phyloP scores from a whole-genome alignment of 2,113 vertebrate species.

The Aphyosemion australe region DNA sequence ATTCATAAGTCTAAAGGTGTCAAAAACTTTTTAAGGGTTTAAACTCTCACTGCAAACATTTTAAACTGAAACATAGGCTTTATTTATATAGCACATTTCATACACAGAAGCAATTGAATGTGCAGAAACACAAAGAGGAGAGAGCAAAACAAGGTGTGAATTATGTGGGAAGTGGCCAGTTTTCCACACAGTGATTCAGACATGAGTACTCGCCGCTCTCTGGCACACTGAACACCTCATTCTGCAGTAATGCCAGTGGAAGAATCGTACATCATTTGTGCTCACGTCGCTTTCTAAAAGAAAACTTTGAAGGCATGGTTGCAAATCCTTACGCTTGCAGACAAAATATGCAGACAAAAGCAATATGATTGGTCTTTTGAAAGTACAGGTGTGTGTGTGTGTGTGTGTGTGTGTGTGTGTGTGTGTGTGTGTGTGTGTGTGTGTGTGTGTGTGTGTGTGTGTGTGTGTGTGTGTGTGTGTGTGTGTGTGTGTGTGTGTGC shows the following conservation, averaged over 20 bases:
- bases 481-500: conserved; percentile 5
- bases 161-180: background rate
- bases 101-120: too few relatives aligned
- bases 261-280: background rate
- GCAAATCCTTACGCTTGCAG: conserved; percentile 31
- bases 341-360: conserved; percentile 42
- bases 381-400: conserved; percentile 23
- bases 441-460: conserved; percentile 42
- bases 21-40: too few relatives aligned
- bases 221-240: background rate
- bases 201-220: background rate
- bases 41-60: too few relatives aligned
- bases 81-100: too few relatives aligned
- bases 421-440: conserved; percentile 45
- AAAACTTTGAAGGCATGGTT: conserved; percentile 15
- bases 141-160: background rate
- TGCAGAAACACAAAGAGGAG: background rate
- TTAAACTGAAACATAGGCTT: background rate
- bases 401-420: conserved; percentile 16
- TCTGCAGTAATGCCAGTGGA: too few relatives aligned
- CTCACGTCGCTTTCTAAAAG: background rate
- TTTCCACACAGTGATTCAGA: background rate
- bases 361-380: conserved; percentile 54
- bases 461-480: conserved; percentile 23
- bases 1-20: too few relatives aligned